A percentile compares a stretch with the other conserved stretches of the same genome.
Evolutionary conservation across 1,140 invertebrate species (phyloP).

Genomic region (Orchestia grillus): DNA sequence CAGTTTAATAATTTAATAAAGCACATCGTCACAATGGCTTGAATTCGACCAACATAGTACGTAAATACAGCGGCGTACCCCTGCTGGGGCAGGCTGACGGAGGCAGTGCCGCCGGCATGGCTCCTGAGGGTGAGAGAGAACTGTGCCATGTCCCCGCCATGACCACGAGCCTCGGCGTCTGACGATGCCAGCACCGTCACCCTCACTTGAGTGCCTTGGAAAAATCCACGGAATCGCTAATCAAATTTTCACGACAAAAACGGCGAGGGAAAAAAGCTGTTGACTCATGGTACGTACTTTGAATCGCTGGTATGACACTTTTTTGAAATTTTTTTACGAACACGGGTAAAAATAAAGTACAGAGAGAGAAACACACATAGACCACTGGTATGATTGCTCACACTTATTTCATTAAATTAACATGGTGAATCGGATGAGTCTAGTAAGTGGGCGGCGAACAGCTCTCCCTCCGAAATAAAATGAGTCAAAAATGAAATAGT

Average conservation of each 20-base stretch:
- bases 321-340: neutral
- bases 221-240: neutral
- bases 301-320: neutral
- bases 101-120: neutral
- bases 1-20: no score
- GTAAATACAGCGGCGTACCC: neutral
- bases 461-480: no score
- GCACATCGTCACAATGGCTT: no score
- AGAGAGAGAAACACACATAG: neutral
- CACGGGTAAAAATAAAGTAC: neutral
- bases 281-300: neutral
- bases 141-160: slow-evolving; percentile 13
- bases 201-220: neutral
- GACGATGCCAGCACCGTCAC: neutral
- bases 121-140: neutral
- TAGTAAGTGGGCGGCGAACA: no score
- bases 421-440: no score
- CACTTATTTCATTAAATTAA: neutral
- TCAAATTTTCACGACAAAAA: neutral
- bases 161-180: neutral
- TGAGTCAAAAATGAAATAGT: no score
- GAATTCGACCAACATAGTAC: neutral
- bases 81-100: neutral
- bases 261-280: neutral
- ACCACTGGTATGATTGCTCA: neutral